These are phyloP conservation scores for Andrena cerasifolii DNA, from an alignment of 1,140 invertebrate genomes.

Conservation along the genomic window DNA sequence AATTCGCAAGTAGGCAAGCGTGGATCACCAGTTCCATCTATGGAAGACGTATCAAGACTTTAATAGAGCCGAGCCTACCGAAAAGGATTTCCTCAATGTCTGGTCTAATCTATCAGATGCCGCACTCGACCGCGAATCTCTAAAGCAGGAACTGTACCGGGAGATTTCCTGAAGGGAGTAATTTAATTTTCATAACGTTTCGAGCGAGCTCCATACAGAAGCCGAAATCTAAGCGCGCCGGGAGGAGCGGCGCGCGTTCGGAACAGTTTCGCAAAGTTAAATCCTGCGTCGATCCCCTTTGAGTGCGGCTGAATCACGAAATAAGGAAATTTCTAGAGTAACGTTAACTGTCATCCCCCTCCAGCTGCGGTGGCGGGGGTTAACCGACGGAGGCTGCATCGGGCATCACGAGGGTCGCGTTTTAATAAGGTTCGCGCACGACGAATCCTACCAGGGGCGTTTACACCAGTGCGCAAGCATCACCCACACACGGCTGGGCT, in stretches of 20 bases:
- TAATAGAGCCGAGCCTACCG: too few species aligned
- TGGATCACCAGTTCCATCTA: too few species aligned
- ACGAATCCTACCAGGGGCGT: not conserved
- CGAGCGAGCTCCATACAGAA: not conserved
- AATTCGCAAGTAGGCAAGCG: too few species aligned
- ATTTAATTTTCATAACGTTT: conserved; percentile 41
- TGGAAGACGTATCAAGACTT: too few species aligned
- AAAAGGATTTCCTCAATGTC: too few species aligned
- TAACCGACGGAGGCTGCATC: not conserved
- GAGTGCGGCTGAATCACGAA: conserved; percentile 26
- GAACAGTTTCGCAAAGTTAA: conserved; percentile 43
- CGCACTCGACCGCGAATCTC: not conserved
- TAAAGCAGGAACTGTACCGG: not conserved
- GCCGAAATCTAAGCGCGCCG: conserved; percentile 31
- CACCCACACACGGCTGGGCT: not conserved
- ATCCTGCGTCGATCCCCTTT: conserved; percentile 16
- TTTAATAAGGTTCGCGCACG: conserved; percentile 18
- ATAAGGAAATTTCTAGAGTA: conserved; percentile 46
- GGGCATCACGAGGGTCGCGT: not conserved
- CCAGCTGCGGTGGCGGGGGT: not conserved
- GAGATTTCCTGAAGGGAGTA: conserved; percentile 26
- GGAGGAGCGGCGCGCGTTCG: conserved; percentile 8
- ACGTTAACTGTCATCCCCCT: conserved; percentile 29
- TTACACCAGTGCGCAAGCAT: not conserved
- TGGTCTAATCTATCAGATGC: too few species aligned